These are phyloP conservation scores for Microchrysa polita DNA, from an alignment of 2,888 invertebrate genomes.

Conservation along the genomic window DNA sequence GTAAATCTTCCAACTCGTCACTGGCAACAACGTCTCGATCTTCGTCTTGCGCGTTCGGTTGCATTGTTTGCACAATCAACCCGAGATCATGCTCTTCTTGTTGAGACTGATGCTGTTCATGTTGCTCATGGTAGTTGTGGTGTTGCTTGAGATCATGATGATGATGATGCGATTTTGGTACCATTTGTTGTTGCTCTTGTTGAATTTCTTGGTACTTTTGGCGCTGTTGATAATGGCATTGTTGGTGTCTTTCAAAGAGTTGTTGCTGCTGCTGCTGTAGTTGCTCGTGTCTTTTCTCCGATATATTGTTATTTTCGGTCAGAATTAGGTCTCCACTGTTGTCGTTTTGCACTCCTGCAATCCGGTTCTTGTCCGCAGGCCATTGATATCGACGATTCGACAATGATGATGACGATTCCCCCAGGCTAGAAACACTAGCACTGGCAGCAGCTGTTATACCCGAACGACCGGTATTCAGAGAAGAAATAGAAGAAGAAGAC, in stretches of 20 bases:
- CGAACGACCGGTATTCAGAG: not conserved
- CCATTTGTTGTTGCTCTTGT: not conserved
- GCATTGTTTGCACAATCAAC: constrained; percentile 32
- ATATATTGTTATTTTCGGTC: constrained; percentile 40
- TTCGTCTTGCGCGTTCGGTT: constrained; percentile 3
- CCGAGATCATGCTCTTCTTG: constrained; percentile 18
- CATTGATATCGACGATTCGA: not conserved
- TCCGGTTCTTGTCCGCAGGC: not conserved
- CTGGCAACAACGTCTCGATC: constrained; percentile 36
- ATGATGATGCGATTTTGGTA: not conserved
- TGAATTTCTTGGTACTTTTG: not conserved
- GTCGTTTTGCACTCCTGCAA: constrained; percentile 28
- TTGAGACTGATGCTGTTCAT: constrained; percentile 24
- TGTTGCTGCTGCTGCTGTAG: constrained; percentile 30
- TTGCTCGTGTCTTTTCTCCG: constrained; percentile 12
- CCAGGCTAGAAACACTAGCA: not conserved
- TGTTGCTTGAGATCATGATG: not conserved
- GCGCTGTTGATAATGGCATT: not conserved
- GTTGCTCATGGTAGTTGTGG: constrained; percentile 7
- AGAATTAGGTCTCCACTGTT: constrained; percentile 49
- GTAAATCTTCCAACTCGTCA: constrained; percentile 45
- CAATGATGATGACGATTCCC: too few relatives aligned
- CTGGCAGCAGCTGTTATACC: not conserved
- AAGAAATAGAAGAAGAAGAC: too few relatives aligned
- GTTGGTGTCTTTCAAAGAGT: constrained; percentile 37